These are phyloP conservation scores for Intellagama lesueurii DNA, from an alignment of 2,797 vertebrate genomes.

Conservation along the genomic window DNA sequence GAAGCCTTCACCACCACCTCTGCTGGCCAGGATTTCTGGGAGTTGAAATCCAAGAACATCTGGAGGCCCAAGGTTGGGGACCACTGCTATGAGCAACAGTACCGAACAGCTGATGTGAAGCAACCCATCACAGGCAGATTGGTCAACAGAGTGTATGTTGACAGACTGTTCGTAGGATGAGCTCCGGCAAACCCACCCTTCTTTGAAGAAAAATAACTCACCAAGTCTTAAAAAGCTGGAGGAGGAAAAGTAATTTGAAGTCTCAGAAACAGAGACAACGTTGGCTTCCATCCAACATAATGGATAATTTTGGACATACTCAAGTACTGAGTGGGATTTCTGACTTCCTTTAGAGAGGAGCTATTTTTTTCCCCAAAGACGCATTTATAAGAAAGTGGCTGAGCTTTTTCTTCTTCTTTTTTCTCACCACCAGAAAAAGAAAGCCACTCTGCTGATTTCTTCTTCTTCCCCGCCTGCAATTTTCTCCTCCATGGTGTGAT, in stretches of 20 bases:
- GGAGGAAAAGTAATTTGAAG: not conserved
- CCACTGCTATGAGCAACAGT: not conserved
- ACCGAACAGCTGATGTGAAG: not conserved
- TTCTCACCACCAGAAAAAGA: not conserved
- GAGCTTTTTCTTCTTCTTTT: not conserved
- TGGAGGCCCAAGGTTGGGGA: no score
- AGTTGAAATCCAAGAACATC: no score
- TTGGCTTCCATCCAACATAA: not conserved
- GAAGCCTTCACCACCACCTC: no score
- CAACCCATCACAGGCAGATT: not conserved
- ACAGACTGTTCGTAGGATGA: not conserved
- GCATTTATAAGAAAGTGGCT: not conserved
- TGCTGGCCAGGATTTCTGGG: no score
- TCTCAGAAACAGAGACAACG: not conserved
- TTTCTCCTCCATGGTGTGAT: not conserved
- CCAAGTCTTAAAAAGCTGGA: not conserved
- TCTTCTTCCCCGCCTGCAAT: not conserved
- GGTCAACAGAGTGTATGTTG: not conserved
- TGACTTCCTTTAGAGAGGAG: not conserved
- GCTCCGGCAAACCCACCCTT: not conserved
- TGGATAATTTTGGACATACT: not conserved
- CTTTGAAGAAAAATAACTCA: not conserved
- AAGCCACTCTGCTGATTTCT: not conserved
- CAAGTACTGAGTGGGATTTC: not conserved
- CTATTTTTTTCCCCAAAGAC: not conserved